Evolutionary conservation across 2,113 vertebrate species (phyloP), one percentile per base, ranked within the genome.

Genomic region (Psittacara wagleri): DNA sequence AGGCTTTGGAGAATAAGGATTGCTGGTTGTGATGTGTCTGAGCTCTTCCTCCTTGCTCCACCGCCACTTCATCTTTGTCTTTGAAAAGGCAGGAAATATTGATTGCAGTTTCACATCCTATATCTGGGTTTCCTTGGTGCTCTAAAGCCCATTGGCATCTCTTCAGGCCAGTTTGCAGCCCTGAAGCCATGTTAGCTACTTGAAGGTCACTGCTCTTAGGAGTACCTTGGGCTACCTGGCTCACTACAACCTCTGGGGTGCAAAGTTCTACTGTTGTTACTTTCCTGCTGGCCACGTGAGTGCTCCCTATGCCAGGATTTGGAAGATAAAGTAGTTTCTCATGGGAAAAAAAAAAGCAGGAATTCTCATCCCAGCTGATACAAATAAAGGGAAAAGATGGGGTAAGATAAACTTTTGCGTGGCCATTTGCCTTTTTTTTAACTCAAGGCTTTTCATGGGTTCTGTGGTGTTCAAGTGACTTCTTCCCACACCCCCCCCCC

Each of bases 401-500:
- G 22, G 1, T 69, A 57, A 35, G 74, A 68, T 69, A 85, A 94
- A 91, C 77, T 72, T 31, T 33, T 87, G 20, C 49, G 8, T 44
- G 68, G 85, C 37, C 12, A 17, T 81, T 86, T 68, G 27, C 10
- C 14, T 86, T 9, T 39, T 13, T 88, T 90, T 80, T 54, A 92
- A 75, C 28, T 83, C 46, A 39, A 63, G 90, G 54, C 8, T 59
- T 74, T 92, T 64, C 2, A 20, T 70, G 37, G 20, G 74, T 94
- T 83, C 61, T 67, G 11, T 74, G 33, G 7, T 63, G 37, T 81
- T 93, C 27, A 63, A 18, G 27, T 57, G 54, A 69, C 49, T 51
- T 63, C 33, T 3, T 7, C 27, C 13, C 7, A 2, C 7, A n/a
- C n/a, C n/a, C n/a, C n/a, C n/a, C 41, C 7, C 7, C 10, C 17